These are phyloP conservation scores for Callopanchax toddi DNA, from an alignment of 2,113 vertebrate species.

Conservation along the genomic window DNA sequence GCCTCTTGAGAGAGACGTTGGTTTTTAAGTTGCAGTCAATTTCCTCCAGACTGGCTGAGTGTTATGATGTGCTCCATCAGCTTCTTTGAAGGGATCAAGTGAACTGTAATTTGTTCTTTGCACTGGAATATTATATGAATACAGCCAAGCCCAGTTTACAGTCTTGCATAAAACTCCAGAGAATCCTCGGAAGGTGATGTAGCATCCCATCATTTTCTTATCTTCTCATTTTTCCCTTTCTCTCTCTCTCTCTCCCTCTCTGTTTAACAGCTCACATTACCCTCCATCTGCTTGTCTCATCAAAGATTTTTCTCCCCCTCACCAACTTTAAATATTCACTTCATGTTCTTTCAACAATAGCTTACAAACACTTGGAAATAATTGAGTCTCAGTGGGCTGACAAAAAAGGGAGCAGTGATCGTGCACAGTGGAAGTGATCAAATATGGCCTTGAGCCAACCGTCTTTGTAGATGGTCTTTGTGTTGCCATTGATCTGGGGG, in stretches of 20 bases:
- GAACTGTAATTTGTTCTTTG: slow-evolving; percentile 46
- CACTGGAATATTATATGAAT: slow-evolving; percentile 41
- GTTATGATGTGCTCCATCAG: slow-evolving; percentile 28
- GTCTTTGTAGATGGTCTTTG: slow-evolving; percentile 81
- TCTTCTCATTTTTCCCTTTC: slow-evolving; percentile 11
- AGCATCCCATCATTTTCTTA: slow-evolving; percentile 36
- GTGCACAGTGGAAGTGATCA: slow-evolving; percentile 75
- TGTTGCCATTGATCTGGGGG: slow-evolving; percentile 80
- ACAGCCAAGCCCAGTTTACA: slow-evolving; percentile 29
- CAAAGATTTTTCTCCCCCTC: slow-evolving; percentile 62
- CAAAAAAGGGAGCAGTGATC: slow-evolving; percentile 64
- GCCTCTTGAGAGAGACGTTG: not conserved
- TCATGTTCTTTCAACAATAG: slow-evolving; percentile 77
- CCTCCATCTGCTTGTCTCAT: slow-evolving; percentile 72
- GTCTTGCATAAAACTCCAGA: slow-evolving; percentile 34
- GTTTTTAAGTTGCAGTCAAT: slow-evolving; percentile 9
- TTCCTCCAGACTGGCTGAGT: slow-evolving; percentile 29
- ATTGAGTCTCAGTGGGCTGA: slow-evolving; percentile 76
- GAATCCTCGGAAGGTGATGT: slow-evolving; percentile 36
- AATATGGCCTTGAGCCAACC: slow-evolving; percentile 81
- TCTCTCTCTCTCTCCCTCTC: not conserved
- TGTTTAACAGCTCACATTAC: slow-evolving; percentile 60
- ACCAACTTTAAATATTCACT: slow-evolving; percentile 73
- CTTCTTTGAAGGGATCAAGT: slow-evolving; percentile 40
- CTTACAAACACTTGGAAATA: slow-evolving; percentile 81